These are phyloP conservation scores for Chrysolina americana DNA, from an alignment of 2,888 invertebrate species.

Conservation along the genomic window DNA sequence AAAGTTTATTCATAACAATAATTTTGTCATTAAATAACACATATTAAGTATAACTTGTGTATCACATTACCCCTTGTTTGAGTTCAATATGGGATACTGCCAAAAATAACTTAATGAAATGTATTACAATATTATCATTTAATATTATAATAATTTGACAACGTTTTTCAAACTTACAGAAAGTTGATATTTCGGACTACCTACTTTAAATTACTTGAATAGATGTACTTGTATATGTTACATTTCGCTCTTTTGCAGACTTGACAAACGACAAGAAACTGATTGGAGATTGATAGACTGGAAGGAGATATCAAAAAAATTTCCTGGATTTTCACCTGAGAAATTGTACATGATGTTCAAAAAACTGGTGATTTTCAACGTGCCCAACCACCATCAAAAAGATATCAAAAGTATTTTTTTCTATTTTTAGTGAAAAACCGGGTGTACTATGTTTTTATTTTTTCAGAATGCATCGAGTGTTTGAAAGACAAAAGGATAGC, in stretches of 20 bases:
- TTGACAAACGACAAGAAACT: constrained; percentile 47
- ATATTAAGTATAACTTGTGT: no score
- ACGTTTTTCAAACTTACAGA: no score
- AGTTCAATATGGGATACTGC: no score
- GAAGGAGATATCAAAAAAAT: constrained; percentile 51
- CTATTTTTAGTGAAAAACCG: neutral
- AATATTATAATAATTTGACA: no score
- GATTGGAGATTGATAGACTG: constrained; percentile 56
- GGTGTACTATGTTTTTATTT: constrained; percentile 15
- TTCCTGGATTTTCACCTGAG: constrained; percentile 49
- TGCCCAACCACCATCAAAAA: constrained; percentile 41
- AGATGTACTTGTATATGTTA: neutral
- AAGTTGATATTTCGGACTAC: no score
- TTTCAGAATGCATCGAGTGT: constrained; percentile 51
- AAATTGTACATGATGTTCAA: constrained; percentile 51
- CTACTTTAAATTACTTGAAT: no score
- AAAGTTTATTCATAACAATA: no score
- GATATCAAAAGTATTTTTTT: constrained; percentile 45
- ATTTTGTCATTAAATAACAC: no score
- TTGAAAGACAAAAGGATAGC: constrained; percentile 17
- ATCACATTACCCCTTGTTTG: no score
- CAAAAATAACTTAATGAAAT: no score
- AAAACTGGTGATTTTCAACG: constrained; percentile 37
- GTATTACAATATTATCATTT: no score
- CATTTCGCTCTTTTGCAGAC: constrained; percentile 45